Base-by-base conservation (phyloP, 2,888 invertebrate genomes). In the Crocallis elinguaria region DNA sequence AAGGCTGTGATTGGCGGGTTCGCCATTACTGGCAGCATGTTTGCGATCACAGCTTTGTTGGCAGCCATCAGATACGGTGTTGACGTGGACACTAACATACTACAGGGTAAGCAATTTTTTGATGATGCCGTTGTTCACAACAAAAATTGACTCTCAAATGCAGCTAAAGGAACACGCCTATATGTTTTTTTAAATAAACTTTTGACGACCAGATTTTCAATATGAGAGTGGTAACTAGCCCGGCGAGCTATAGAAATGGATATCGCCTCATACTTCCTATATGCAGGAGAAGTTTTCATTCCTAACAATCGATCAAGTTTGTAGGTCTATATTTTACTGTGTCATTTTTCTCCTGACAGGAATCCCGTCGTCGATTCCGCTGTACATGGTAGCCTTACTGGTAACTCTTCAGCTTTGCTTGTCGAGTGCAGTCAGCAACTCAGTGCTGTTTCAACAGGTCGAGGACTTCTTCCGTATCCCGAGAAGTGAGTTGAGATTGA, bases 391-490 rank as follows among this genome's bases (percentile, higher is more conserved):
- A 44, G 93, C 96, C 2, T 86, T 96, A 17, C 85, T 97, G 19
- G 95, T 97, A 29, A 94, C 96, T 0, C 68, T 96, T 16, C 97
- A 97, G 75, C 90, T 97, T 0, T 95, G 95, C 66, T 86, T 96
- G 32, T 96, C 96, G 2, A 95, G 95, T 59, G 95, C 94, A 0
- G 94, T 97, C 2, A 94, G 96, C 5, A 95, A 95, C 70, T 96
- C 96, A 0, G 95, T 97, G 0, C 92, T 98, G 13, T 95, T 96
- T 74, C 95, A 97, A 73, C 96, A 97, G 64, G 82, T 97, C 25
- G 98, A 98, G 78, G 95, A 96, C 65, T 88, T 93, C 43, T 86
- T 97, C 11, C 93, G 92, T 16, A 93, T 98, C 52, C 94, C 96
- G 0, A 93, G 94, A 92, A 92, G 97, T 96, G 84, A 73, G 87